Evolutionary conservation across 2,113 vertebrate genomes (phyloP).

Genomic region (Parus major): DNA sequence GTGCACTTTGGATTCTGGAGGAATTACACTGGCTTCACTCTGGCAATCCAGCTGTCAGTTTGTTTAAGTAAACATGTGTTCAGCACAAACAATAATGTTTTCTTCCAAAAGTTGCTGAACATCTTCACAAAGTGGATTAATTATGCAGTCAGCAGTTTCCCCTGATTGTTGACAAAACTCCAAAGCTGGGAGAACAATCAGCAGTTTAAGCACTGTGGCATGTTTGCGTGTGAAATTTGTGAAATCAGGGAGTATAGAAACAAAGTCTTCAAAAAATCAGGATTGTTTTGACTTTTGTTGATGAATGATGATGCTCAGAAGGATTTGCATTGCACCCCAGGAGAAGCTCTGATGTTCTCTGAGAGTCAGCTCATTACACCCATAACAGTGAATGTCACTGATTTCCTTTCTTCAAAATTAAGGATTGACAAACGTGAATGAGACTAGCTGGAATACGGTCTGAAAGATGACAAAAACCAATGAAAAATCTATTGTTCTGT

Average conservation of each 20-base stretch:
- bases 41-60: background rate
- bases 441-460: background rate
- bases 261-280: background rate
- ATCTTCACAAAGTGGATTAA: background rate
- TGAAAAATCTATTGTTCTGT: background rate
- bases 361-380: background rate
- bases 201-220: background rate
- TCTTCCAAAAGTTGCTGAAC: background rate
- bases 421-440: background rate
- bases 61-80: background rate
- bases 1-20: background rate
- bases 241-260: constrained; percentile 1
- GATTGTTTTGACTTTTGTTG: background rate
- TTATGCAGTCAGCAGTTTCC: background rate
- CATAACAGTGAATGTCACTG: background rate
- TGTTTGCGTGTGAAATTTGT: background rate
- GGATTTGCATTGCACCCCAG: background rate
- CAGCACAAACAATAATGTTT: background rate
- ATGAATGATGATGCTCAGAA: background rate
- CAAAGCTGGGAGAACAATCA: background rate
- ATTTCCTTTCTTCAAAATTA: constrained; percentile 14
- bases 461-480: background rate
- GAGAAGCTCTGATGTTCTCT: background rate
- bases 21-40: background rate
- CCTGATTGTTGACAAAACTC: background rate